Evolutionary conservation across 30 jellyfish, hydroid and myxozoan genomes (phyloP).

Genomic region (Pseudorhiza aurosa): DNA sequence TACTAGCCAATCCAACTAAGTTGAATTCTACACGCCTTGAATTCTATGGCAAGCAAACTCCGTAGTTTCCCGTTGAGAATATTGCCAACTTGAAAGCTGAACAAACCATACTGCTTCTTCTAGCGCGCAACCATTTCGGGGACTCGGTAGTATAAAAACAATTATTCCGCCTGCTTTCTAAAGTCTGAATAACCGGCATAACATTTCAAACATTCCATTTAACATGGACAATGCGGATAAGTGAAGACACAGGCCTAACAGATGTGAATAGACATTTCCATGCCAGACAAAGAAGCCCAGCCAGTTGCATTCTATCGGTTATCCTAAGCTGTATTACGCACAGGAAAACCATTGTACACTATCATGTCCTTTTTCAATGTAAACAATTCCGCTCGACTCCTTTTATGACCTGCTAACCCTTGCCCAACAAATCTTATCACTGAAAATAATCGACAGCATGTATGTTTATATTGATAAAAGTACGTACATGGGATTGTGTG

Average conservation of each 20-base stretch:
- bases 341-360: slow-evolving; percentile 7
- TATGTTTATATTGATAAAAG: too few relatives aligned
- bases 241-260: slow-evolving; percentile 25
- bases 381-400: slow-evolving; percentile 24
- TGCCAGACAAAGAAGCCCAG: slow-evolving; percentile 23
- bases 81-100: background rate
- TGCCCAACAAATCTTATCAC: too few relatives aligned
- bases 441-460: too few relatives aligned
- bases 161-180: slow-evolving; percentile 4
- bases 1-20: background rate
- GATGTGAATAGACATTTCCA: slow-evolving; percentile 50
- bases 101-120: background rate
- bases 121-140: background rate
- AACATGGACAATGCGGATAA: slow-evolving; percentile 41
- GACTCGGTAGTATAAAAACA: background rate
- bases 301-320: slow-evolving; percentile 34
- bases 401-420: slow-evolving; percentile 28
- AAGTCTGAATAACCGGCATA: slow-evolving; percentile 7
- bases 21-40: background rate
- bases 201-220: slow-evolving; percentile 51
- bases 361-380: background rate
- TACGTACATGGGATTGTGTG: too few relatives aligned
- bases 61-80: background rate
- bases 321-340: background rate
- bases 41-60: background rate